A percentile compares a stretch with the other conserved stretches of the same genome.
Conservation (phyloP, 2,888 invertebrate genomes). For the Gortyna flavago region DNA sequence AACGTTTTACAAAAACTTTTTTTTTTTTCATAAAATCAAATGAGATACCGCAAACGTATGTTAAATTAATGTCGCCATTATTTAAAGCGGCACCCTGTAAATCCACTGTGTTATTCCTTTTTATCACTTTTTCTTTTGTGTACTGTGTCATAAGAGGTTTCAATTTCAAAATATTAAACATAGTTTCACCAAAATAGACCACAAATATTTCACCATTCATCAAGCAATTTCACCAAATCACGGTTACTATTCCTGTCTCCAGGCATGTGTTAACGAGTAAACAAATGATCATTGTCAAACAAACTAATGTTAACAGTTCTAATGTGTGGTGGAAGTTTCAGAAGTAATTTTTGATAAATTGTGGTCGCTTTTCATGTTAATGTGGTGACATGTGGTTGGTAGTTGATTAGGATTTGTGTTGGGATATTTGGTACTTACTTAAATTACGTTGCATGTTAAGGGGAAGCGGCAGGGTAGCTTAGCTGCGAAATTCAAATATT, state of each 20-base stretch:
- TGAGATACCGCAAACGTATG: no score
- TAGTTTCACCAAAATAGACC: constrained; percentile 32
- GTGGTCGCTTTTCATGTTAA: constrained; percentile 40
- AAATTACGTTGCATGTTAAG: no score
- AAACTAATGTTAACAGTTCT: constrained; percentile 75
- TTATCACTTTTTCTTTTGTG: not conserved
- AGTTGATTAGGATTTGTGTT: constrained; percentile 21
- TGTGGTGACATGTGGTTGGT: constrained; percentile 42
- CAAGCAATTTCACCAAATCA: constrained; percentile 55
- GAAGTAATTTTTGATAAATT: constrained; percentile 67
- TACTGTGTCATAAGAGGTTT: not conserved
- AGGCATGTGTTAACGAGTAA: constrained; percentile 68
- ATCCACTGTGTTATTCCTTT: not conserved
- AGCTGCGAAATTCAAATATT: no score
- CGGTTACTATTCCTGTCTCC: constrained; percentile 55
- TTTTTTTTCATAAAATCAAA: no score
- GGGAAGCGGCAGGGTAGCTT: no score
- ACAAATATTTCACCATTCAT: constrained; percentile 45
- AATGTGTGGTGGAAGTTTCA: constrained; percentile 64
- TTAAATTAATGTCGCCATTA: not conserved
- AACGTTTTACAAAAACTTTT: no score
- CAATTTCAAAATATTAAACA: constrained; percentile 20
- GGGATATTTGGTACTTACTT: constrained; percentile 9
- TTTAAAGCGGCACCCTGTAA: not conserved
- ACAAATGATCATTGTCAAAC: constrained; percentile 80